These are phyloP conservation scores for Sphyrna mokarran DNA, from an alignment of 2,113 vertebrate species.

Conservation along the genomic window DNA sequence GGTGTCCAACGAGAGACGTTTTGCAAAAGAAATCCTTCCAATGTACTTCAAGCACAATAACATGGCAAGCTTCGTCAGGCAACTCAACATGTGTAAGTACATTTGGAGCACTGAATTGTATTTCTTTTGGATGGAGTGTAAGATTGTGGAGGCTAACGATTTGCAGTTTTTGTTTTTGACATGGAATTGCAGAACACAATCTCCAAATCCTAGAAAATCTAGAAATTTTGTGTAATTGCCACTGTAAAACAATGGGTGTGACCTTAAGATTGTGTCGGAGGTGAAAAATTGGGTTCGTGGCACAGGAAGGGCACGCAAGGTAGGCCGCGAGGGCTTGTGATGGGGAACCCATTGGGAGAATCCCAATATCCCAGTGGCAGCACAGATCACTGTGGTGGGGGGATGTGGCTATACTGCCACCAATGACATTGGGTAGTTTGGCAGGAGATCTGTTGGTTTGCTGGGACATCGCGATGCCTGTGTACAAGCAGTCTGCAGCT, in stretches of 20 bases:
- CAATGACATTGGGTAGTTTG: too few relatives aligned
- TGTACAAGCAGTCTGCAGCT: too few relatives aligned
- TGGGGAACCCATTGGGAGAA: too few relatives aligned
- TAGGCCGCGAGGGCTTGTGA: too few relatives aligned
- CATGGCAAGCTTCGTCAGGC: conserved; percentile 45
- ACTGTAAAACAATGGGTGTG: neutral
- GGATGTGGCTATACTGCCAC: too few relatives aligned
- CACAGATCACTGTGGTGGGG: too few relatives aligned
- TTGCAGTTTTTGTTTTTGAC: neutral
- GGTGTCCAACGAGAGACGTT: conserved; percentile 42
- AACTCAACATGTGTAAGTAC: conserved; percentile 47
- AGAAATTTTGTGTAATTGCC: neutral
- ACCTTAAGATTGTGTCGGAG: too few relatives aligned
- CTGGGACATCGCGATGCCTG: too few relatives aligned
- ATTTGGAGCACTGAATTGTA: neutral
- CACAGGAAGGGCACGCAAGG: too few relatives aligned
- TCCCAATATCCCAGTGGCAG: too few relatives aligned
- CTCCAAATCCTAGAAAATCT: neutral
- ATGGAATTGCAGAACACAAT: neutral
- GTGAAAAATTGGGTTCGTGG: too few relatives aligned
- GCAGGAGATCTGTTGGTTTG: too few relatives aligned
- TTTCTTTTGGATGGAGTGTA: neutral
- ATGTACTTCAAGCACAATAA: conserved; percentile 46
- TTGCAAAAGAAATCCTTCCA: conserved; percentile 44
- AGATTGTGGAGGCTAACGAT: neutral